A percentile compares a stretch with the other conserved stretches of the same genome.
phyloP scores from a whole-genome alignment of 2,888 invertebrate genomes.

The Chrysolina oricalcia region DNA sequence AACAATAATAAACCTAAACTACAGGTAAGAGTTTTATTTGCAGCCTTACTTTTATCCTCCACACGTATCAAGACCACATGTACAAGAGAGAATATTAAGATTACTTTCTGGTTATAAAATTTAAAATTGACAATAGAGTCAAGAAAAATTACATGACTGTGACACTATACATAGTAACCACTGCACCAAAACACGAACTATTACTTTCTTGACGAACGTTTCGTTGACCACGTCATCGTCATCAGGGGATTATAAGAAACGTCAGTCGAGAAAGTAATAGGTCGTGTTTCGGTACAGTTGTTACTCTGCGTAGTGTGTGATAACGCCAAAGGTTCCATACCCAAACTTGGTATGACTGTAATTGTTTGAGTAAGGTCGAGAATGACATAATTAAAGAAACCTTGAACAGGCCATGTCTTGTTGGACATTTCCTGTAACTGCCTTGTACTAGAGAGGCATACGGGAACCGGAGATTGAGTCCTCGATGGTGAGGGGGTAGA shows the following conservation, averaged over 20 bases:
- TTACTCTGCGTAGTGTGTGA: conserved; percentile 19
- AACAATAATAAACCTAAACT: conserved; percentile 1
- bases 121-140: too few species aligned
- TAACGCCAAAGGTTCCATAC: not conserved
- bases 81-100: too few species aligned
- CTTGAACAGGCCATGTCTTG: not conserved
- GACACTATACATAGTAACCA: too few species aligned
- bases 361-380: not conserved
- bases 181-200: too few species aligned
- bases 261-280: not conserved
- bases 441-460: conserved; percentile 24
- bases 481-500: conserved; percentile 18
- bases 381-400: not conserved
- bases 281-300: not conserved
- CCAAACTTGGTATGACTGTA: not conserved
- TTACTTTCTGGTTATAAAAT: too few species aligned
- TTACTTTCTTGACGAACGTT: too few species aligned
- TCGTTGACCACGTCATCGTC: not conserved
- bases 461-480: conserved; percentile 16
- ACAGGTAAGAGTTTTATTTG: conserved; percentile 11
- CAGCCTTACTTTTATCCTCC: conserved; percentile 15
- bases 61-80: conserved; percentile 11
- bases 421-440: not conserved
- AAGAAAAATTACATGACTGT: too few species aligned
- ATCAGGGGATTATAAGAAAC: not conserved